Evolutionary conservation across 2,888 invertebrate genomes (phyloP).

Genomic region (Pheosia tremula): DNA sequence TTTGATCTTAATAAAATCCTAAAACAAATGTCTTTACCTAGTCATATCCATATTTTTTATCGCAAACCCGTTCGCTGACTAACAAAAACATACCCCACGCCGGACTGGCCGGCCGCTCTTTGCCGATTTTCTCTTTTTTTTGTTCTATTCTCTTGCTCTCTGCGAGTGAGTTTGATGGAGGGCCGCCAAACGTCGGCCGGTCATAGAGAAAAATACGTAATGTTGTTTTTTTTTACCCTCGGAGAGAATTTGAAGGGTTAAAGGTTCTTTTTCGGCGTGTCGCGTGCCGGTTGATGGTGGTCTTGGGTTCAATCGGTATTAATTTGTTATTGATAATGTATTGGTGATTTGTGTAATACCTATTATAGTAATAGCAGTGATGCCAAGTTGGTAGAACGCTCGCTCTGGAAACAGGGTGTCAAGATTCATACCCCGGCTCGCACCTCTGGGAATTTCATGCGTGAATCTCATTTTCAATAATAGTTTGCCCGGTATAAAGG

Average conservation of each 20-base stretch:
- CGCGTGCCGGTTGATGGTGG: constrained; percentile 36
- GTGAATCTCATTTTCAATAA: too few relatives aligned
- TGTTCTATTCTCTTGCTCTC: constrained; percentile 28
- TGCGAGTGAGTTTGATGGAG: constrained; percentile 67
- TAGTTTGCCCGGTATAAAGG: too few relatives aligned
- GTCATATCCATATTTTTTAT: constrained; percentile 32
- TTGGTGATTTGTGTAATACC: too few relatives aligned
- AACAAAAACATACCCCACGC: constrained; percentile 56
- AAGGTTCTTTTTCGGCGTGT: constrained; percentile 35
- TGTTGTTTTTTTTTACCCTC: constrained; percentile 33
- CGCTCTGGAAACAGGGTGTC: too few relatives aligned
- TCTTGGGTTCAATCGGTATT: constrained; percentile 3
- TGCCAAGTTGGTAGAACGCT: too few relatives aligned
- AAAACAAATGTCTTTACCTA: too few relatives aligned
- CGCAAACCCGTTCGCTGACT: constrained; percentile 50
- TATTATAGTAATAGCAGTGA: too few relatives aligned
- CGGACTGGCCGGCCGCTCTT: constrained; percentile 17
- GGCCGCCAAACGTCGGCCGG: constrained; percentile 41
- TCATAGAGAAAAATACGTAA: constrained; percentile 17
- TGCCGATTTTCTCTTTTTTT: constrained; percentile 26
- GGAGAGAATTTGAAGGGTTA: constrained; percentile 11
- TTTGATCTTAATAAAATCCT: too few relatives aligned
- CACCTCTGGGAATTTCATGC: too few relatives aligned
- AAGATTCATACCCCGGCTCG: too few relatives aligned
- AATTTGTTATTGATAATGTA: neutral